Conservation (phyloP, 2,797 vertebrate genomes). For the Pseudochaenichthys georgianus region DNA sequence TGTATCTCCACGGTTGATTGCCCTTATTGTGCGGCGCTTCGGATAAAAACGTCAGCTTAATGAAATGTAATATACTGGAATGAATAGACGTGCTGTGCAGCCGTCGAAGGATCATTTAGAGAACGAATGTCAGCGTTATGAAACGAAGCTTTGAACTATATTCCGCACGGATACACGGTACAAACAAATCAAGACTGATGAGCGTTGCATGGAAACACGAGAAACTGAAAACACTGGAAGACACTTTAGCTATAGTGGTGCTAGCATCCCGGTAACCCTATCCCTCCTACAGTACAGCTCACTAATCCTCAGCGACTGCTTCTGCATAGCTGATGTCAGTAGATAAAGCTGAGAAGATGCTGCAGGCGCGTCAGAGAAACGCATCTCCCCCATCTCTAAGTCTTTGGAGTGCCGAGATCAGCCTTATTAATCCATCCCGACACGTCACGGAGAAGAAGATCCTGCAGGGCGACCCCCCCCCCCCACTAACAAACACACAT, state of each 20-base stretch:
- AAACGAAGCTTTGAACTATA: no score
- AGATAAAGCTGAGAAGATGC: conserved; percentile 51
- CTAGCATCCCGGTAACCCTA: conserved; percentile 30
- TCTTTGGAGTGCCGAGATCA: conserved; percentile 60
- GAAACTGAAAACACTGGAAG: background rate
- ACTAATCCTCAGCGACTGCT: conserved; percentile 57
- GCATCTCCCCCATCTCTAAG: conserved; percentile 54
- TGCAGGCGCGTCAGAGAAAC: conserved; percentile 34
- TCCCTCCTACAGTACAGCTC: conserved; percentile 20
- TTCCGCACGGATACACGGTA: background rate
- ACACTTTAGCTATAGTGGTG: conserved; percentile 24
- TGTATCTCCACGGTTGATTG: no score
- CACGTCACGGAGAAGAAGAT: conserved; percentile 51
- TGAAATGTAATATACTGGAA: no score
- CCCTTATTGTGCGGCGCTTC: no score
- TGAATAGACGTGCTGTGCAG: no score
- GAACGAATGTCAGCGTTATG: no score
- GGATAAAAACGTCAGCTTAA: no score
- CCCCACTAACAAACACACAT: conserved; percentile 56
- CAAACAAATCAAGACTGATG: background rate
- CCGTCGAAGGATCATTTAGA: no score
- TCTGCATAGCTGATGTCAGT: conserved; percentile 49
- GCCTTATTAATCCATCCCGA: conserved; percentile 67
- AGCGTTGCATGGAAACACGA: background rate
- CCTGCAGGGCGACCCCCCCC: conserved; percentile 49